These are phyloP conservation scores for Rhinolophus sinicus DNA, from an alignment of 2,113 vertebrate genomes.

Conservation along the genomic window DNA sequence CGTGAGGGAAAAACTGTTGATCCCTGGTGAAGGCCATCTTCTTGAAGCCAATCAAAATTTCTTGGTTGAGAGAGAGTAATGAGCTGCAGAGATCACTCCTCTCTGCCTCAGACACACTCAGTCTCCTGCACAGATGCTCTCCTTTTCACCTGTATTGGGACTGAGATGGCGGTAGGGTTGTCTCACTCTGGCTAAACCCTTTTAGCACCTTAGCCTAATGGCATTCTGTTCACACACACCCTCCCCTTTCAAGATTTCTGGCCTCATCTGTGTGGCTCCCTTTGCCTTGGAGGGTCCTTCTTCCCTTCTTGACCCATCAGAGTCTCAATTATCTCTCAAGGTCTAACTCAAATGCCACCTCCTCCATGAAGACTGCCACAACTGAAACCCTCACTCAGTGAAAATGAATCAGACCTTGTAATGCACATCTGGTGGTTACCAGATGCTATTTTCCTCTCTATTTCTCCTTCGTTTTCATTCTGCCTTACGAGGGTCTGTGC, in stretches of 20 bases:
- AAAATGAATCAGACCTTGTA: background rate
- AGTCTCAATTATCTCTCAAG: background rate
- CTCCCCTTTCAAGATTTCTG: background rate
- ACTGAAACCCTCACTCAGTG: background rate
- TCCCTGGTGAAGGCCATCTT: background rate
- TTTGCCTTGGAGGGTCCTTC: background rate
- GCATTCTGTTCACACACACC: no score
- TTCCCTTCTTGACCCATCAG: background rate
- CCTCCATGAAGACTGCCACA: background rate
- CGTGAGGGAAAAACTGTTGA: background rate
- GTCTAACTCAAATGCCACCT: background rate
- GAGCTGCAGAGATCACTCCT: background rate
- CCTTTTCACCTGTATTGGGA: background rate
- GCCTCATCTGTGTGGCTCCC: background rate
- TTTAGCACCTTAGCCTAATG: background rate
- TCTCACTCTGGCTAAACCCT: background rate
- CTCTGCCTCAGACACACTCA: background rate
- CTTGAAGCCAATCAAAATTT: background rate
- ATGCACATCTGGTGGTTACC: no score
- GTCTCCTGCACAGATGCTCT: fast-evolving
- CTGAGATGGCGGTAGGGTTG: fast-evolving
- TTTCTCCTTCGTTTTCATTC: background rate
- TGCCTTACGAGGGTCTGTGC: background rate
- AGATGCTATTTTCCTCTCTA: background rate
- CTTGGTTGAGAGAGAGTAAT: background rate